A percentile compares a stretch with the other conserved stretches of the same genome.
Evolutionary conservation across 2,888 invertebrate species (phyloP).

Genomic region (Aporophyla lueneburgensis): DNA sequence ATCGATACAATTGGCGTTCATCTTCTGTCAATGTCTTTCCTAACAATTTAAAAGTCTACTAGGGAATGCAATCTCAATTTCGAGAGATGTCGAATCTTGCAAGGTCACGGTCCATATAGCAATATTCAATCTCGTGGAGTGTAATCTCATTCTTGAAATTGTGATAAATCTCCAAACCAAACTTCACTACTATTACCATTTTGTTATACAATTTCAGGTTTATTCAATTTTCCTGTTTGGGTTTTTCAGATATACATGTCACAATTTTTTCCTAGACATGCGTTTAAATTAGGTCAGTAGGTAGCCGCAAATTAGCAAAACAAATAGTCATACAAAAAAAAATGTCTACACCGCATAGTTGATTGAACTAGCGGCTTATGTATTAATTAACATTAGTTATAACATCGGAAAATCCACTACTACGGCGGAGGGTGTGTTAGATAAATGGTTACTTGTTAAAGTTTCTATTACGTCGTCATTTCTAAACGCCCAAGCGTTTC

Average conservation of each 20-base stretch:
- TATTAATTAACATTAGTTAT: slow-evolving; percentile 32
- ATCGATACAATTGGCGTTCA: too few species aligned
- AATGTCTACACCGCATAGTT: slow-evolving; percentile 34
- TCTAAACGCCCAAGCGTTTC: slow-evolving; percentile 29
- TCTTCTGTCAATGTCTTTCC: too few species aligned
- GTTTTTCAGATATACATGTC: not conserved
- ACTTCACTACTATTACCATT: too few species aligned
- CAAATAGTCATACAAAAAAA: slow-evolving; percentile 5
- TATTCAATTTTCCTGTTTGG: not conserved
- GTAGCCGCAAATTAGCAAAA: slow-evolving; percentile 2
- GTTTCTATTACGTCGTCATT: slow-evolving; percentile 57
- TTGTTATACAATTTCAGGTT: not conserved
- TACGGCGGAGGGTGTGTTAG: slow-evolving; percentile 67
- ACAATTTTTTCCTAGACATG: not conserved
- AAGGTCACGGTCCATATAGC: not conserved
- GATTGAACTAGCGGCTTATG: slow-evolving; percentile 48
- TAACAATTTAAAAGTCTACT: too few species aligned
- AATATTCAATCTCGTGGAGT: not conserved
- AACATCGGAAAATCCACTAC: slow-evolving; percentile 46
- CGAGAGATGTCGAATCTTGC: not conserved
- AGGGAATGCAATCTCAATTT: not conserved
- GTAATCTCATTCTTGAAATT: not conserved
- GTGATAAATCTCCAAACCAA: not conserved
- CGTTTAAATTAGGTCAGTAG: slow-evolving; percentile 27
- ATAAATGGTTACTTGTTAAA: slow-evolving; percentile 61